Base-by-base conservation (phyloP, 2,113 vertebrate genomes). In the Caloenas nicobarica region DNA sequence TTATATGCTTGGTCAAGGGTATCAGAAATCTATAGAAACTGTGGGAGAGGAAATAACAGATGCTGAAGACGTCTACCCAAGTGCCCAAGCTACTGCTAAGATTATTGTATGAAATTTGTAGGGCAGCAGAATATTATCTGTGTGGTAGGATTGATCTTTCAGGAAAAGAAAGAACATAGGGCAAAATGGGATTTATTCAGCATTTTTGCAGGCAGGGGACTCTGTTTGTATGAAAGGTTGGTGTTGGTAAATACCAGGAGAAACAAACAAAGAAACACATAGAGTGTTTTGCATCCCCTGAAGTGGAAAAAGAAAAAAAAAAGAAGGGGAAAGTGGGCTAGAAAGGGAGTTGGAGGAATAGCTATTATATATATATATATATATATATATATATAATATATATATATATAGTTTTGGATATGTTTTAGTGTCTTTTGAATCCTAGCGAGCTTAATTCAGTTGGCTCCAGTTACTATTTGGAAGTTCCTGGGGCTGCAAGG, bases 1-100 rank as follows among this genome's bases (percentile, higher is more conserved):
- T 77, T 73, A 42, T 84, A 33, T 86, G 34, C 62, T 87, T 96
- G 71, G 53, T 95, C 86, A 83, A 42, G 19, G 61, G 44, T 92
- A 79, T 79, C 69, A 81, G 66, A 92, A 96, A 94, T 94, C 88
- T 84, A 40, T 92, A 81, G 61, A 78, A 93, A 71, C 25, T n/a
- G 33, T 38, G 46, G 83, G 80, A 81, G 46, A 28, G 71, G 46
- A 78, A 76, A 62, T 65, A 82, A 56, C 82, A 93, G 85, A 29
- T 88, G 88, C 76, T 78, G 86, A 68, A 60, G 94, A 53, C 0
- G 1, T 78, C 68, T 90, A 81, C 14, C 8, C 10, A 78, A 83
- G 82, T 73, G 22, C 46, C 16, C 60, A 40, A 88, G 42, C 24
- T 94, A 51, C 68, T 73, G 44, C 65, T 78, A 71, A 85, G 60